Evolutionary conservation across 2,113 vertebrate genomes (phyloP), one percentile per base, ranked within the genome.

Genomic region (Syngnathoides biaculeatus): DNA sequence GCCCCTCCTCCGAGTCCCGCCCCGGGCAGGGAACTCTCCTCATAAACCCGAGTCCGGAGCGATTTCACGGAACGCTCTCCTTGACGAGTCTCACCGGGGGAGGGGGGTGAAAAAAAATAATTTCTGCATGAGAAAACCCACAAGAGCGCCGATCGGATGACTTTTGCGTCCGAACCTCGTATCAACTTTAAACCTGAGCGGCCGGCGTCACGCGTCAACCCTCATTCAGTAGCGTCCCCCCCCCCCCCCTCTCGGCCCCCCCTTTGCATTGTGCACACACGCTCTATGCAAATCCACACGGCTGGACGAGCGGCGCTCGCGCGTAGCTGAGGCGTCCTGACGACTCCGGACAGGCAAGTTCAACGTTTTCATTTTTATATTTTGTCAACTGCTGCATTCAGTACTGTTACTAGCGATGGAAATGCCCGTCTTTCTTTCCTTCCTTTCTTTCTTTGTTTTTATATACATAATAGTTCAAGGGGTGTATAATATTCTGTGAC

Each of bases 221-320:
- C 68, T 71, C 81, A 80, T 75, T 63, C 74, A 52, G 55, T 72
- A 70, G 62, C 22, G 67, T 69, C 66, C 65, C 26, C 8, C 78
- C 77, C 26, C 8, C 78, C 77, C n/a, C n/a, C n/a, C n/a, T 20
- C 65, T 72, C 71, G 47, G 63, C 15, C 22, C 52, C 26, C 8
- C 78, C 77, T 72, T 71, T 73, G 43, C 22, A 70, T 73, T 86
- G 76, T 85, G 79, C 81, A 84, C 81, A 81, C 85, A 90, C 77
- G 74, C 82, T 83, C 89, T 91, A 91, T 91, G 91, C 89, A 93
- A 92, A 89, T 84, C 77, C 71, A 8, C 15, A 20, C 38, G 20
- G 27, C 27, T 38, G 45, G 64, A 30, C 26, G 27, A 57, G 55
- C 15, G 26, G 26, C 30, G 5, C 19, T 30, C 30, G 47, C 65